These are phyloP conservation scores for Phymanthus crucifer DNA, from an alignment of 92 coral and sea anemone genomes.

Conservation along the genomic window DNA sequence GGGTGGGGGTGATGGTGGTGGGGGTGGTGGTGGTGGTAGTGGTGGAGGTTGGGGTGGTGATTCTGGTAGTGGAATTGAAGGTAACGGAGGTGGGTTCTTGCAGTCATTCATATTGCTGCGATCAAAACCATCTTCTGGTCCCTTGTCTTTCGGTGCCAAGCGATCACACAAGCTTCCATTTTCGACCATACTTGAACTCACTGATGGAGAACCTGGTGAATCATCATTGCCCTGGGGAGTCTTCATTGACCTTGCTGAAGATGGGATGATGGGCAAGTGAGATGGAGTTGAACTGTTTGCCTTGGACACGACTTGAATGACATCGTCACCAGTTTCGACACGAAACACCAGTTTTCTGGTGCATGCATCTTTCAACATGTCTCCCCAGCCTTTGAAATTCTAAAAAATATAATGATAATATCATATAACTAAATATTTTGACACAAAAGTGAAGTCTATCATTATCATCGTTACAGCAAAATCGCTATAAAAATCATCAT, in stretches of 20 bases:
- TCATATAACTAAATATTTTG: not conserved
- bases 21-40: too few relatives aligned
- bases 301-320: constrained; percentile 4
- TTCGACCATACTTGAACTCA: not conserved
- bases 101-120: not conserved
- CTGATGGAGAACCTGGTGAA: not conserved
- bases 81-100: not conserved
- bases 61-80: too few relatives aligned
- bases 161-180: not conserved
- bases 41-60: too few relatives aligned
- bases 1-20: too few relatives aligned
- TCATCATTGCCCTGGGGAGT: not conserved
- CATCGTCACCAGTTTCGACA: constrained; percentile 11
- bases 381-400: constrained; percentile 20
- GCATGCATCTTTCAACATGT: constrained; percentile 22
- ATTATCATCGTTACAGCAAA: too few relatives aligned
- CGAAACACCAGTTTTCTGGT: constrained; percentile 3
- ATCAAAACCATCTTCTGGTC: not conserved
- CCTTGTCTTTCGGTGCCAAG: not conserved
- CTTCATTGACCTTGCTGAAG: not conserved
- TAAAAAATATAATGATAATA: not conserved
- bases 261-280: not conserved
- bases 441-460: too few relatives aligned
- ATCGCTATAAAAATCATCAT: too few relatives aligned
- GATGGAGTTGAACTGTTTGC: not conserved